Percentiles rank a stretch among this genome's conserved stretches.
These are phyloP conservation scores for Pristionchus maxplancki DNA, from an alignment of 2,888 invertebrate genomes.

Conservation along the genomic window DNA sequence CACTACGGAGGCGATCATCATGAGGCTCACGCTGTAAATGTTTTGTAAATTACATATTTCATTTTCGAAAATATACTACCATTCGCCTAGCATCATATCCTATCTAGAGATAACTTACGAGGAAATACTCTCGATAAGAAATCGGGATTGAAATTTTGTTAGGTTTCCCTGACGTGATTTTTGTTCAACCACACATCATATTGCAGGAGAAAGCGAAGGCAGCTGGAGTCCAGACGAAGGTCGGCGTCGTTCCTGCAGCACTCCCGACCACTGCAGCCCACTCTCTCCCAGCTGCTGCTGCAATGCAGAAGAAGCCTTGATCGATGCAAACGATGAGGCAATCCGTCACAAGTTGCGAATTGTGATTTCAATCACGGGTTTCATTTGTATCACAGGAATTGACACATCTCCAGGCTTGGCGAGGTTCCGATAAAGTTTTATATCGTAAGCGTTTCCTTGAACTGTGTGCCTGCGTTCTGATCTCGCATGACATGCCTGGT, in stretches of 20 bases:
- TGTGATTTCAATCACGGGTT: neutral
- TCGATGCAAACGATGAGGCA: neutral
- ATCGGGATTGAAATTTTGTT: neutral
- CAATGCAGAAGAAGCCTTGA: neutral
- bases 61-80: neutral
- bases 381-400: neutral
- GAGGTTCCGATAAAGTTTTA: neutral
- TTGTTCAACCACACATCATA: neutral
- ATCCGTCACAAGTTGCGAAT: constrained; percentile 28
- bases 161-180: neutral
- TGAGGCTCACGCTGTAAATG: constrained; percentile 40
- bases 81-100: no score
- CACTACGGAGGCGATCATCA: constrained; percentile 36
- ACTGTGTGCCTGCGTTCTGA: no score
- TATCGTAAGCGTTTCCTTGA: no score
- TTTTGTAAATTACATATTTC: constrained; percentile 21
- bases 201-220: constrained; percentile 34
- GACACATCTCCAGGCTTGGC: neutral
- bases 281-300: constrained; percentile 9
- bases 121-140: no score
- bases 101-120: no score
- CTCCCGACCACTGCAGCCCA: constrained; percentile 6
- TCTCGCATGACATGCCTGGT: neutral
- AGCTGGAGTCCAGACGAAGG: neutral
- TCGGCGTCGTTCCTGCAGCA: neutral